Evolutionary conservation across 2,888 invertebrate genomes (phyloP).

Genomic region (Drosophila dives): DNA sequence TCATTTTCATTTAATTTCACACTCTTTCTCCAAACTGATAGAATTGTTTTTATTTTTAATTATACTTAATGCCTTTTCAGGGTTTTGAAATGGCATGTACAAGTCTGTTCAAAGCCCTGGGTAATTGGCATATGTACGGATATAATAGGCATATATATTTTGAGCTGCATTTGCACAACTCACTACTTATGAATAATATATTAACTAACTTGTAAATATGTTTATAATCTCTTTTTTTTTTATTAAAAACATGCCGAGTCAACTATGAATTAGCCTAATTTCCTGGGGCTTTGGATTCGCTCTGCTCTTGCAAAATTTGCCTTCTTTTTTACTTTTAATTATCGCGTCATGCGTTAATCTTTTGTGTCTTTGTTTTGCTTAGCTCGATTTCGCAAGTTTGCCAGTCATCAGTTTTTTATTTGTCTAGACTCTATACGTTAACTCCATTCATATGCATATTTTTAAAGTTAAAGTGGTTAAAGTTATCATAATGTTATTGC

Average conservation of each 20-base stretch:
- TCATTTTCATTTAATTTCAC: constrained; percentile 40
- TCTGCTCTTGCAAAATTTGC: constrained; percentile 27
- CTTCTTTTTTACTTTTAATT: constrained; percentile 35
- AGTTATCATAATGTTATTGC: constrained; percentile 5
- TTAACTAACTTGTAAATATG: constrained; percentile 13
- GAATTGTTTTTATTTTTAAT: constrained; percentile 28
- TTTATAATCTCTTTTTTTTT: constrained; percentile 1
- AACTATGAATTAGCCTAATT: constrained; percentile 28
- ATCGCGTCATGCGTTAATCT: constrained; percentile 43
- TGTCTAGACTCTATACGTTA: constrained; percentile 45
- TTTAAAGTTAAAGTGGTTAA: not conserved
- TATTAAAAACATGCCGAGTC: constrained; percentile 1
- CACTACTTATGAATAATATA: constrained; percentile 28
- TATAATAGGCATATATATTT: constrained; percentile 4
- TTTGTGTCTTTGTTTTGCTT: constrained; percentile 27
- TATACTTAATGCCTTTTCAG: constrained; percentile 29
- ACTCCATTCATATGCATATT: constrained; percentile 11
- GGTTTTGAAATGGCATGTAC: constrained; percentile 23
- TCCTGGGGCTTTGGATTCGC: not conserved
- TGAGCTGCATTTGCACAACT: constrained; percentile 14
- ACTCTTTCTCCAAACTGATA: constrained; percentile 9
- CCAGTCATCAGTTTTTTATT: constrained; percentile 33
- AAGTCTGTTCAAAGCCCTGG: not conserved
- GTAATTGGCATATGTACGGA: constrained; percentile 6
- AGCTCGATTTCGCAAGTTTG: constrained; percentile 48